These are phyloP conservation scores for Sebastes oblongus DNA, from an alignment of 2,797 vertebrate species.

Conservation along the genomic window DNA sequence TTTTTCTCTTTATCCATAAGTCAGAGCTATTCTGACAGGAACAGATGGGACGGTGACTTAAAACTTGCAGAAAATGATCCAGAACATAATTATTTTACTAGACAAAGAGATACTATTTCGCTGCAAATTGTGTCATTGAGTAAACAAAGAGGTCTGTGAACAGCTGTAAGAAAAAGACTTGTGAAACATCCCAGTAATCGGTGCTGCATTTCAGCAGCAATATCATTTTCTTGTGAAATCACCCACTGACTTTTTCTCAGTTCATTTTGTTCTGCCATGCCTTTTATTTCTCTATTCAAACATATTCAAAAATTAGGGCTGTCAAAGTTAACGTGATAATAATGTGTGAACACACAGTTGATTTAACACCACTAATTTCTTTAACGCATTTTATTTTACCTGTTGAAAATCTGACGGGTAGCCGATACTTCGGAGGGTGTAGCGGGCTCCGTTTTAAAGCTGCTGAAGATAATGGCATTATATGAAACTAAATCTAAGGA, in stretches of 20 bases:
- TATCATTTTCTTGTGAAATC: background rate
- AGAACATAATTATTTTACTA: background rate
- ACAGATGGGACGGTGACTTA: constrained; percentile 28
- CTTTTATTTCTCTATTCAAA: constrained; percentile 2
- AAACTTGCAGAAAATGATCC: constrained; percentile 11
- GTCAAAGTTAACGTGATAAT: no score
- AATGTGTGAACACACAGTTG: no score
- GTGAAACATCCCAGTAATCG: background rate
- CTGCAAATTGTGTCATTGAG: background rate
- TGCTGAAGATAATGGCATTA: no score
- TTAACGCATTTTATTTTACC: no score
- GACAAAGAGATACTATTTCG: background rate
- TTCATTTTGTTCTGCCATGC: background rate
- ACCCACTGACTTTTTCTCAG: background rate
- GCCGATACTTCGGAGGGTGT: no score
- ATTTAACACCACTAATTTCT: no score
- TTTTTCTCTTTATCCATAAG: background rate
- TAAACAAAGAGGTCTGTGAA: background rate
- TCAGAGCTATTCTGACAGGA: constrained; percentile 18
- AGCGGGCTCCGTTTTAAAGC: no score
- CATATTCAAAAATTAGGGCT: background rate
- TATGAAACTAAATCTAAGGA: no score
- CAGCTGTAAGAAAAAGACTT: constrained; percentile 1
- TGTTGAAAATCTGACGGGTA: no score
- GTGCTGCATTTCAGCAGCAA: background rate